Percentiles rank a stretch among this genome's conserved stretches.
Conservation (phyloP, 2,797 vertebrate species). For the Fistularia commersonii region DNA sequence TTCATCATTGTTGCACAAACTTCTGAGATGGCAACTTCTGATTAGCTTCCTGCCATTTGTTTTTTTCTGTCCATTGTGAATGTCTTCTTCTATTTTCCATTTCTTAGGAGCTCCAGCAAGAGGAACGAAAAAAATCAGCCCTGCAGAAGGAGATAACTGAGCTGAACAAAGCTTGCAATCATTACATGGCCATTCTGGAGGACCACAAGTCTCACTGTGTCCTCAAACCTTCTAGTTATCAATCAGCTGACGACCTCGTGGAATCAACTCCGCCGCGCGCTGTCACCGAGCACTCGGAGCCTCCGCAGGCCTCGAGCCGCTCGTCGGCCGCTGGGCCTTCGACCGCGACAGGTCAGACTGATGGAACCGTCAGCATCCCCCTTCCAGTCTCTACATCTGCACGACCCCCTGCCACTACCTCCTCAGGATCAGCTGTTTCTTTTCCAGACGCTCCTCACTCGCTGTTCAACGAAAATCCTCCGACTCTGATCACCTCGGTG, state of each 20-base stretch:
- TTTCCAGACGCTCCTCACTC: slow-evolving; percentile 16
- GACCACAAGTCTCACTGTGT: slow-evolving; percentile 61
- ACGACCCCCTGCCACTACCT: background rate
- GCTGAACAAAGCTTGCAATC: slow-evolving; percentile 46
- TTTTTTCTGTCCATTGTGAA: background rate
- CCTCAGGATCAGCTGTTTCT: background rate
- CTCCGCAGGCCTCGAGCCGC: background rate
- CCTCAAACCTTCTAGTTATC: slow-evolving; percentile 13
- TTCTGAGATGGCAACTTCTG: background rate
- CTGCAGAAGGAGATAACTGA: slow-evolving; percentile 64
- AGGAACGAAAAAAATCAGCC: slow-evolving; percentile 64
- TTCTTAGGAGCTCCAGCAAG: slow-evolving; percentile 69
- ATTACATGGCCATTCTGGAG: slow-evolving; percentile 51
- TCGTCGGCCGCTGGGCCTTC: too few relatives aligned
- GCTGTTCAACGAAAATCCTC: slow-evolving; percentile 16
- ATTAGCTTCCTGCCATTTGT: too few relatives aligned
- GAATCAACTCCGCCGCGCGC: background rate
- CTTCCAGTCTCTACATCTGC: slow-evolving; percentile 6
- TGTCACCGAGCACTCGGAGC: background rate
- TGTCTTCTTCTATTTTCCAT: background rate
- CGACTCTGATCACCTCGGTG: background rate
- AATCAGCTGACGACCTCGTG: accelerated
- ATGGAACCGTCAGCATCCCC: background rate
- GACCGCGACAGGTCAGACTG: too few relatives aligned
- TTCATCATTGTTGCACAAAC: too few relatives aligned